These are phyloP conservation scores for Drosophila melanogaster DNA, from an alignment of 1,140 invertebrate species.

Conservation along the genomic window Release_6_plus_ISO1_MT NT_037436.4:22366501-22367000, in stretches of 20 bases:
- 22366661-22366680: constrained; percentile 16
- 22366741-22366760: constrained; percentile 2
- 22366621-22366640: constrained; percentile 73
- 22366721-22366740: constrained; percentile 63
- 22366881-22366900: constrained; percentile 1
- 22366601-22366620: not conserved
- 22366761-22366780: not conserved
- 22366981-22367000: constrained; percentile 43
- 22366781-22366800: constrained; percentile 2
- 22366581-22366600: constrained; percentile 2
- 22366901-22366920: not conserved
- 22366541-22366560: constrained; percentile 75
- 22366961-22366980: constrained; percentile 21
- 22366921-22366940: constrained; percentile 55
- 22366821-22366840: constrained; percentile 44
- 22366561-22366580: constrained; percentile 33
- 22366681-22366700: constrained; percentile 36
- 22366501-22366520: constrained; percentile 72
- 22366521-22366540: constrained; percentile 77
- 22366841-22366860: constrained; percentile 15
- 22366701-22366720: constrained; percentile 65
- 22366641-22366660: constrained; percentile 20
- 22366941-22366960: constrained; percentile 53
- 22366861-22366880: constrained; percentile 7
- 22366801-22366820: constrained; percentile 9